These are phyloP conservation scores for Cinclus cinclus DNA, from an alignment of 2,113 vertebrate genomes.

Conservation along the genomic window DNA sequence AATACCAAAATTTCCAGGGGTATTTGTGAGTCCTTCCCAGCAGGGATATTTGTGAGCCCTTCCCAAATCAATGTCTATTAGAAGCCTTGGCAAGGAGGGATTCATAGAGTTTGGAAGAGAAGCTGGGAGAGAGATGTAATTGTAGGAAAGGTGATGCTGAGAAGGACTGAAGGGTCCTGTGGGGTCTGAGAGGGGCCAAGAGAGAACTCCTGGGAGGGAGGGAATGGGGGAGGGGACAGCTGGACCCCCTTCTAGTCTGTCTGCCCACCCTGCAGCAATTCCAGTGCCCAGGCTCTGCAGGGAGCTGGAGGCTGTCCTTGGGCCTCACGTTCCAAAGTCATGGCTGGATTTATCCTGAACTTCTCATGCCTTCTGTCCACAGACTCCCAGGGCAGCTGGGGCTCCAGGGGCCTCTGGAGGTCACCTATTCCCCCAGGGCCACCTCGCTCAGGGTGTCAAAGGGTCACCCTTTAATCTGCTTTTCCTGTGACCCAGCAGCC, in stretches of 20 bases:
- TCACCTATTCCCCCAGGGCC: neutral
- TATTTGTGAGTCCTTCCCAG: too few relatives aligned
- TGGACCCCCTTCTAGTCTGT: neutral
- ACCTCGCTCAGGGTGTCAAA: accelerated
- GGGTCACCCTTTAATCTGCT: neutral
- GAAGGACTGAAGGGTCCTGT: neutral
- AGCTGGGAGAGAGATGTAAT: neutral
- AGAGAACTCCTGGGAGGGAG: neutral
- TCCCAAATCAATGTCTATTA: neutral
- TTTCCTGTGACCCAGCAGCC: neutral
- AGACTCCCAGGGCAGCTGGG: accelerated
- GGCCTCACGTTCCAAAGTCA: neutral
- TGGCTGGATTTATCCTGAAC: neutral
- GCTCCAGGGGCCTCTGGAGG: neutral
- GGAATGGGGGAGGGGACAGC: neutral
- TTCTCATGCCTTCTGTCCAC: neutral
- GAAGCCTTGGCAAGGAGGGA: neutral
- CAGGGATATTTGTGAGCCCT: too few relatives aligned
- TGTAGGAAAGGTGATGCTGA: neutral
- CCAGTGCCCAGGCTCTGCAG: neutral
- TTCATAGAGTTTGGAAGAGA: neutral
- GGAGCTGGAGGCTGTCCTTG: neutral
- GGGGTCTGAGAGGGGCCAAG: neutral
- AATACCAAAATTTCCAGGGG: too few relatives aligned
- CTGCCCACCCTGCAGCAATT: neutral